Conservation (phyloP, 2,113 vertebrate species). For the Hippopotamus amphibius region DNA sequence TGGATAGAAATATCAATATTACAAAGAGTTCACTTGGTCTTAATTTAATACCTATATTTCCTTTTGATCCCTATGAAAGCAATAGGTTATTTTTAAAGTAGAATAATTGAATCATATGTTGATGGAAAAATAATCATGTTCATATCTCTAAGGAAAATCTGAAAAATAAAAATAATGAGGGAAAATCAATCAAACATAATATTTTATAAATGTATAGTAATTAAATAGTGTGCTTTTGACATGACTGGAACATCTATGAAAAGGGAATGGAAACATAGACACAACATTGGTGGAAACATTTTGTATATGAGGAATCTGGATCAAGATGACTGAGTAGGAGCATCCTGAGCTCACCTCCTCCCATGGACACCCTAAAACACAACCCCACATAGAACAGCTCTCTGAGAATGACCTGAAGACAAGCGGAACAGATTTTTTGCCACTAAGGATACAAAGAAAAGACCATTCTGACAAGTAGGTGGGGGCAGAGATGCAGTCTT, state of each 20-base stretch:
- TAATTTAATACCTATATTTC: conserved; percentile 52
- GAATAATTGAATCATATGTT: background rate
- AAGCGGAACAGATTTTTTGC: background rate
- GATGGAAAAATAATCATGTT: background rate
- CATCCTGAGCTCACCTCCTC: background rate
- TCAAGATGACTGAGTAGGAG: background rate
- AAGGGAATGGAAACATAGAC: background rate
- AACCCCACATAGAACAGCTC: background rate
- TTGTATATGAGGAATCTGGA: background rate
- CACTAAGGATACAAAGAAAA: background rate
- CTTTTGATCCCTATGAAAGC: conserved; percentile 9
- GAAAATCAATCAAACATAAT: background rate
- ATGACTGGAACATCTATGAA: conserved; percentile 17
- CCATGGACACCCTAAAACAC: background rate
- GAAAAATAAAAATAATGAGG: conserved; percentile 34
- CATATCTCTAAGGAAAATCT: conserved; percentile 20
- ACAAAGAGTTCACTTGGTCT: conserved; percentile 22
- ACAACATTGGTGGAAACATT: background rate
- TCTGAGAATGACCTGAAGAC: background rate
- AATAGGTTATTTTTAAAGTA: conserved; percentile 23
- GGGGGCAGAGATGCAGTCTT: background rate
- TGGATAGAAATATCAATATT: background rate
- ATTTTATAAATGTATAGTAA: conserved; percentile 34
- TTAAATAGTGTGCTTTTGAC: conserved; percentile 33
- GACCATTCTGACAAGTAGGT: background rate